phyloP scores from a whole-genome alignment of 2,888 invertebrate genomes.

The Scaptomyza tumidula region DNA sequence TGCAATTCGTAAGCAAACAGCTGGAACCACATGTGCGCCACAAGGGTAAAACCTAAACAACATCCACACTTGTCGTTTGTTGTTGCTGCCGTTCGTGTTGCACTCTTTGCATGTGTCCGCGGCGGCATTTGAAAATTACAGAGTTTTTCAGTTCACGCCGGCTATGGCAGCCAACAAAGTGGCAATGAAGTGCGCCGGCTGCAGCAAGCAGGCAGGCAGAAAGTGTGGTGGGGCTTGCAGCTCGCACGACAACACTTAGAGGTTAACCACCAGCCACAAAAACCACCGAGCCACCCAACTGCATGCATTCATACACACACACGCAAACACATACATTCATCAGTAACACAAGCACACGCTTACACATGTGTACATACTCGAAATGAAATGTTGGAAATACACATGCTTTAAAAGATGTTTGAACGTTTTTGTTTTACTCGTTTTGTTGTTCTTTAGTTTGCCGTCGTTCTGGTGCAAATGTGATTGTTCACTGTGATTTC shows the following conservation, averaged over 20 bases:
- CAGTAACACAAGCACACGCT: constrained; percentile 3
- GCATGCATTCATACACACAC: constrained; percentile 5
- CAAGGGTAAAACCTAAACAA: constrained; percentile 26
- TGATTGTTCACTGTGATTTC: constrained; percentile 56
- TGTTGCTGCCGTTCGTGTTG: constrained; percentile 7
- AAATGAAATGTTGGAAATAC: constrained; percentile 32
- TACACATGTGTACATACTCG: constrained; percentile 4
- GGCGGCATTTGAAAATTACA: constrained; percentile 57
- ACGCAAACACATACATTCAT: constrained; percentile 9
- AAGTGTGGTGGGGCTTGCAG: constrained; percentile 1
- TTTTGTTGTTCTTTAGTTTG: not conserved
- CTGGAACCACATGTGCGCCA: constrained; percentile 21
- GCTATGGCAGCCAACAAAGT: constrained; percentile 50
- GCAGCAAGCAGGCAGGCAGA: constrained; percentile 4
- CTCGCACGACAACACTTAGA: constrained; percentile 66
- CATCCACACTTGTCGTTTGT: constrained; percentile 23
- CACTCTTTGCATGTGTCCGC: constrained; percentile 19
- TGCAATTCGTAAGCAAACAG: constrained; percentile 39
- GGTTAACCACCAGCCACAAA: constrained; percentile 68
- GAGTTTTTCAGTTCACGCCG: constrained; percentile 61
- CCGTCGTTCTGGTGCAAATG: constrained; percentile 19
- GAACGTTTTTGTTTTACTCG: constrained; percentile 8
- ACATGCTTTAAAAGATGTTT: constrained; percentile 53
- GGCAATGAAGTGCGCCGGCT: constrained; percentile 47
- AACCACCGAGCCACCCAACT: constrained; percentile 38